Conservation (phyloP, 2,113 vertebrate genomes). For the Okapia johnstoni region DNA sequence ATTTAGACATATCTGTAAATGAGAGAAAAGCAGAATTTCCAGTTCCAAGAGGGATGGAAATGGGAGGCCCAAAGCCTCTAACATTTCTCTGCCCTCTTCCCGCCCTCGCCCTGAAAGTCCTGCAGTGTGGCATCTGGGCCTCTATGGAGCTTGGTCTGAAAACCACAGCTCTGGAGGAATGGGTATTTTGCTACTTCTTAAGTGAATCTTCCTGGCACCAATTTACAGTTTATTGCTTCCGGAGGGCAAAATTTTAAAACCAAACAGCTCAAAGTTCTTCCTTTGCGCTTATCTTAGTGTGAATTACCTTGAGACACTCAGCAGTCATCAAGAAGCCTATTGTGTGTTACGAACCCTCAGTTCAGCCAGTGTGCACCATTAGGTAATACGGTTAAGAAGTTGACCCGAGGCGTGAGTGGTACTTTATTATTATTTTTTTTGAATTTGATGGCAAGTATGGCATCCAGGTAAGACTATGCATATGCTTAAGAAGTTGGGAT, state of each 20-base stretch:
- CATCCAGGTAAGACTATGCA: not conserved
- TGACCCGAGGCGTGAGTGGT: not conserved
- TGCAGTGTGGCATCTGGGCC: not conserved
- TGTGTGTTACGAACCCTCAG: not conserved
- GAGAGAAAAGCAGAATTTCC: not conserved
- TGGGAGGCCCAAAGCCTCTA: not conserved
- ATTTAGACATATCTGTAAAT: not conserved
- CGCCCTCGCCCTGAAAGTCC: not conserved
- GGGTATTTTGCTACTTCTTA: not conserved
- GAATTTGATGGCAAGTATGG: not conserved
- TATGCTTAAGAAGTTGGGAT: not conserved
- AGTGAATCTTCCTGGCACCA: not conserved
- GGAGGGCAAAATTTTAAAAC: not conserved
- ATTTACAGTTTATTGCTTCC: slow-evolving; percentile 25
- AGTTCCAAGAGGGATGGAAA: not conserved
- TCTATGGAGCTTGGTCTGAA: not conserved
- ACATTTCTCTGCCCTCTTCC: not conserved
- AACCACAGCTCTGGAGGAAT: not conserved
- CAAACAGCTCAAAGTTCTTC: not conserved
- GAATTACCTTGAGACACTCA: not conserved
- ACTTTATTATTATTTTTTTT: not conserved
- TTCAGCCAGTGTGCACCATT: accelerated
- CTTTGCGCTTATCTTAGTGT: not conserved
- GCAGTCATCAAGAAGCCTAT: not conserved
- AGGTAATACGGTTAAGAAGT: not conserved